phyloP scores from a whole-genome alignment of 2,113 vertebrate genomes.

The Labeo rohita region DNA sequence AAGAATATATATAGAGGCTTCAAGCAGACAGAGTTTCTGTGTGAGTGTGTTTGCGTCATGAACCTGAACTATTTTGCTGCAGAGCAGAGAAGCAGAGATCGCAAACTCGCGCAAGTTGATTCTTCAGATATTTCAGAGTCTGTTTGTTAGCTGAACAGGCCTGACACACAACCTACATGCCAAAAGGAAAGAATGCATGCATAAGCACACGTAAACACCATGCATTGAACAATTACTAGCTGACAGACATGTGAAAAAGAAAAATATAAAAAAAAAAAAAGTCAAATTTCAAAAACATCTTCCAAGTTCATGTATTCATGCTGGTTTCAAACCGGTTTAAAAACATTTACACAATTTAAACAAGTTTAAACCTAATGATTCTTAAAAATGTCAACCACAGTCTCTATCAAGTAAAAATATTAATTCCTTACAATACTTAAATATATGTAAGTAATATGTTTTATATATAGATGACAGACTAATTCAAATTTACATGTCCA shows the following conservation, averaged over 20 bases:
- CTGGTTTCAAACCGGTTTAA: too few species aligned
- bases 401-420: too few species aligned
- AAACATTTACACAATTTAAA: too few species aligned
- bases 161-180: conserved; percentile 91
- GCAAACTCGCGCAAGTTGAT: conserved; percentile 92
- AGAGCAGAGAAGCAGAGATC: conserved; percentile 91
- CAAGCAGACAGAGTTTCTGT: background rate
- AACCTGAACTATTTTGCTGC: conserved; percentile 75
- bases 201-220: background rate
- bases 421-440: too few species aligned
- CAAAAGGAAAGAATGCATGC: background rate
- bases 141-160: conserved; percentile 93
- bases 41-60: background rate
- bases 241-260: background rate
- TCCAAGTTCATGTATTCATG: too few species aligned
- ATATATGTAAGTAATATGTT: too few species aligned
- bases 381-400: too few species aligned
- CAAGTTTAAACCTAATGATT: too few species aligned
- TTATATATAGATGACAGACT: too few species aligned
- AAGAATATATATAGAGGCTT: background rate
- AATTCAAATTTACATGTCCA: too few species aligned
- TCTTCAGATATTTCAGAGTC: conserved; percentile 96
- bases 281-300: too few species aligned
- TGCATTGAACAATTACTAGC: background rate
- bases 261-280: too few species aligned